These are phyloP conservation scores for Pygoscelis adeliae DNA, from an alignment of 2,113 vertebrate genomes.

Conservation along the genomic window DNA sequence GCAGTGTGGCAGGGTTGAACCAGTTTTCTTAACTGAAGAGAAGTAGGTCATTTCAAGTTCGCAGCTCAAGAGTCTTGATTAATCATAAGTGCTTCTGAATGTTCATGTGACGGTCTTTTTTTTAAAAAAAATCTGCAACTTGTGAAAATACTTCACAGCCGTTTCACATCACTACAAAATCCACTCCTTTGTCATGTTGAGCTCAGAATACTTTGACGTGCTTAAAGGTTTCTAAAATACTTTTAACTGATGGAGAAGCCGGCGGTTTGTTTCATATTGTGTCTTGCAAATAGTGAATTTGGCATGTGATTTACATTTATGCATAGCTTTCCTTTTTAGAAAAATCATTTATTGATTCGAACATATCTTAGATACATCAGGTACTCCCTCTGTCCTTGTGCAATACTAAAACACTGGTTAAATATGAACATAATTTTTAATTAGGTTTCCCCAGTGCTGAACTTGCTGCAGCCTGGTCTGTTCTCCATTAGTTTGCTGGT, in stretches of 20 bases:
- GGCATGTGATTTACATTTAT: background rate
- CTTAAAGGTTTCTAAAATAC: background rate
- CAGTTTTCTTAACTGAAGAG: background rate
- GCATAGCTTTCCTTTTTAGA: background rate
- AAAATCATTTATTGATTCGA: background rate
- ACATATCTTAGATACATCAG: background rate
- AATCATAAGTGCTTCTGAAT: background rate
- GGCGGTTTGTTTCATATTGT: background rate
- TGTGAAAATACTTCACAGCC: background rate
- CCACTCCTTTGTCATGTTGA: background rate
- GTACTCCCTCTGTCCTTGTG: background rate
- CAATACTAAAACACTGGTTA: background rate
- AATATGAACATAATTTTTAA: background rate
- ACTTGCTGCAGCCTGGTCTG: background rate
- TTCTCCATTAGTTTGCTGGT: conserved; percentile 5
- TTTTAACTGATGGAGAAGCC: background rate
- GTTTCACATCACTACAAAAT: background rate
- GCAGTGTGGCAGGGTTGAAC: background rate
- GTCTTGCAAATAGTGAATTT: background rate
- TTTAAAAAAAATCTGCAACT: background rate
- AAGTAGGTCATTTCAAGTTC: background rate
- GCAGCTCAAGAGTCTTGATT: background rate
- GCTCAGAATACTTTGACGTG: background rate
- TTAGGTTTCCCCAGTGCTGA: conserved; percentile 17
- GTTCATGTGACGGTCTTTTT: background rate